A percentile compares a stretch with the other conserved stretches of the same genome.
These are phyloP conservation scores for Pantelozetes paolii DNA, from an alignment of 2,888 invertebrate species.

Conservation along the genomic window DNA sequence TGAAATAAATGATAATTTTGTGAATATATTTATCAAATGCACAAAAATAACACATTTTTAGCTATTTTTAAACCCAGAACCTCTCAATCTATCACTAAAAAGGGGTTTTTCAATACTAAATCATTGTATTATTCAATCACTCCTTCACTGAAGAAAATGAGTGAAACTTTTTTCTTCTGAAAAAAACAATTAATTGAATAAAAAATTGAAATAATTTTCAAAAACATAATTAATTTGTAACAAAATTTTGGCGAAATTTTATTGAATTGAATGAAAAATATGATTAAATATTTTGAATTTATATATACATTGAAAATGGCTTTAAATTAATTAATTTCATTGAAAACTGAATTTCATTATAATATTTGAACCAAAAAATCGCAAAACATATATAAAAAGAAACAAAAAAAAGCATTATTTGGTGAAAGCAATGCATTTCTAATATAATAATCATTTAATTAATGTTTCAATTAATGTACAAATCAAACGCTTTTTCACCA, in stretches of 20 bases:
- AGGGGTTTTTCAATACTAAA: too few species aligned
- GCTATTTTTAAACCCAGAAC: too few species aligned
- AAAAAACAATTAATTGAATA: too few species aligned
- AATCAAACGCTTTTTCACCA: slow-evolving; percentile 11
- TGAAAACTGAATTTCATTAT: not conserved
- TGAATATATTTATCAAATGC: too few species aligned
- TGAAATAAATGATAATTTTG: not conserved
- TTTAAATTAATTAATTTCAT: not conserved
- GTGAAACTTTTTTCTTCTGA: too few species aligned
- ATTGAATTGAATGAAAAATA: not conserved
- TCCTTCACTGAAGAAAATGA: too few species aligned
- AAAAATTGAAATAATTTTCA: too few species aligned
- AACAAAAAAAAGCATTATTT: slow-evolving; percentile 2
- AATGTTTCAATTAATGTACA: not conserved
- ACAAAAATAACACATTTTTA: too few species aligned
- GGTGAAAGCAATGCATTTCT: slow-evolving; percentile 2
- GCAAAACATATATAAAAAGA: not conserved
- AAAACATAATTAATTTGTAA: not conserved
- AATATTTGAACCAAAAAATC: not conserved
- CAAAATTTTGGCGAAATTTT: slow-evolving; percentile 9
- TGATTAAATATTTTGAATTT: not conserved
- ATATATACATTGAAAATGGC: not conserved
- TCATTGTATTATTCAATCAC: too few species aligned
- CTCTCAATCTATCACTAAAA: too few species aligned
- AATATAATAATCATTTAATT: not conserved